Conservation (phyloP, 30 jellyfish, hydroid and myxozoan genomes). For the Hydra vulgaris region DNA sequence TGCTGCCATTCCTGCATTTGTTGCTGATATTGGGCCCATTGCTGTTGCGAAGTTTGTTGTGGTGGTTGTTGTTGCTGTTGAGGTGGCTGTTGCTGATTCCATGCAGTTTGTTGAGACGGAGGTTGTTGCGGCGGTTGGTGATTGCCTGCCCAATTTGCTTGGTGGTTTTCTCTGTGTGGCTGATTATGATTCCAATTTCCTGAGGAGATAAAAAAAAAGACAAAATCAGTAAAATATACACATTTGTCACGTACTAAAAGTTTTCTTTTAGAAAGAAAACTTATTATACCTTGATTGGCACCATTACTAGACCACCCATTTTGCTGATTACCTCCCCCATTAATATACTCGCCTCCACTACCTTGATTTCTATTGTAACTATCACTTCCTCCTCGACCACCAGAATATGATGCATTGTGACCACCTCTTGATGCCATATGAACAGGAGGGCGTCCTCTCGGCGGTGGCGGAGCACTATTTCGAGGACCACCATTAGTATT, state of each 20-base stretch:
- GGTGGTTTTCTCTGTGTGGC: background rate
- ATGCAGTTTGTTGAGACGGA: background rate
- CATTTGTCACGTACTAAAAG: too few relatives aligned
- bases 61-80: background rate
- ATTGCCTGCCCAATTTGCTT: background rate
- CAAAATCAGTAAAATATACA: too few relatives aligned
- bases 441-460: conserved; percentile 15
- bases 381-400: conserved; percentile 4
- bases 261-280: background rate
- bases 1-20: conserved; percentile 36
- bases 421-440: conserved; percentile 23
- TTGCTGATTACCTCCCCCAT: conserved; percentile 13
- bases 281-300: background rate
- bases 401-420: conserved; percentile 13
- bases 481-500: conserved; percentile 30
- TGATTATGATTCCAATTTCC: background rate
- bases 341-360: conserved; percentile 16
- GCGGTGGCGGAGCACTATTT: conserved; percentile 11
- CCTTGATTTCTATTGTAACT: conserved; percentile 16
- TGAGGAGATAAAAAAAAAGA: background rate
- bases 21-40: conserved; percentile 34
- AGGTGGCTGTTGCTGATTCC: background rate
- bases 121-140: background rate
- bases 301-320: conserved; percentile 1
- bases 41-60: conserved; percentile 11